phyloP scores from a whole-genome alignment of 2,888 invertebrate genomes.

The Hirtodrosophila cameraria region DNA sequence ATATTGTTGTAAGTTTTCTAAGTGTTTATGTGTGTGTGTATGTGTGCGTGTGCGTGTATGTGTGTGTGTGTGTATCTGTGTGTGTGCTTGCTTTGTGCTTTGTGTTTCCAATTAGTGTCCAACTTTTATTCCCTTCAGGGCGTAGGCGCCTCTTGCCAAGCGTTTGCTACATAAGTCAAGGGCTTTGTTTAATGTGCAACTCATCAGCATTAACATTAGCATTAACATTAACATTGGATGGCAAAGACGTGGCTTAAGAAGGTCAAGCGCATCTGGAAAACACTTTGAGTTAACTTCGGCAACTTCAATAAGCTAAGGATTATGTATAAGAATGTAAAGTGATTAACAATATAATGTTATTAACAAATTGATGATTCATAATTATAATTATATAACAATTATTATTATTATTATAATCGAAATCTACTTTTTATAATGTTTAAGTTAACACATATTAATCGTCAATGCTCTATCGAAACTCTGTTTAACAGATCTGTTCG shows the following conservation, averaged over 20 bases:
- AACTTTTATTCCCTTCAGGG: neutral
- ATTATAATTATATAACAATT: too few relatives aligned
- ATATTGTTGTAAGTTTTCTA: neutral
- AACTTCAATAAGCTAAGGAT: neutral
- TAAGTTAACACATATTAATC: too few relatives aligned
- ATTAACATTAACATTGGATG: slow-evolving; percentile 20
- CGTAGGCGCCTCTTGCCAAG: slow-evolving; percentile 2
- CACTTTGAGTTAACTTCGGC: slow-evolving; percentile 8
- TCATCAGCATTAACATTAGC: slow-evolving; percentile 24
- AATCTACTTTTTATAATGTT: too few relatives aligned
- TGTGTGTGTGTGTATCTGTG: neutral
- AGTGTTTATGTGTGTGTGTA: neutral
- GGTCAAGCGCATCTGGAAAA: slow-evolving; percentile 48
- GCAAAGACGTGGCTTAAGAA: slow-evolving; percentile 24
- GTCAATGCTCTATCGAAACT: too few relatives aligned
- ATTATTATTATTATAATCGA: too few relatives aligned
- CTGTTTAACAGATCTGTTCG: too few relatives aligned
- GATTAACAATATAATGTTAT: too few relatives aligned
- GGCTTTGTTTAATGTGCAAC: slow-evolving; percentile 37
- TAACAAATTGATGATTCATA: too few relatives aligned
- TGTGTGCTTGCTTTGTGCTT: neutral
- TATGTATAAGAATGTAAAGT: neutral
- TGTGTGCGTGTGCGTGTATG: neutral
- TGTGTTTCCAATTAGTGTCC: slow-evolving; percentile 27
- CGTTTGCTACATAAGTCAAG: slow-evolving; percentile 29